phyloP scores from a whole-genome alignment of 2,113 vertebrate species.

The Sardina pilchardus region DNA sequence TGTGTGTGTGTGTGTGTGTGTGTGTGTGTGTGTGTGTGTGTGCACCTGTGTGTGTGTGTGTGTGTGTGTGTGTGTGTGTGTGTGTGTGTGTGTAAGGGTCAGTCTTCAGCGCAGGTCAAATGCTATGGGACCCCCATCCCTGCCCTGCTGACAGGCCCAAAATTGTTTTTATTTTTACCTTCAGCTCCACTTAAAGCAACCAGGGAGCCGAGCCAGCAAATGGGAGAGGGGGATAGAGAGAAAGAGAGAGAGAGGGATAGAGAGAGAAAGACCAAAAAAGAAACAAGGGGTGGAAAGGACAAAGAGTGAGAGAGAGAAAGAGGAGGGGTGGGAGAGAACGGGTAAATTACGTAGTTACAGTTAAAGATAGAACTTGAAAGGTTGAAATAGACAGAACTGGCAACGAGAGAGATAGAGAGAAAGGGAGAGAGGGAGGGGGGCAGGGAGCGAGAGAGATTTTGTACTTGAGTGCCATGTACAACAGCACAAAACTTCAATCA shows the following conservation, averaged over 20 bases:
- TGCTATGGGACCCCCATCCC: not conserved
- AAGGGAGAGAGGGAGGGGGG: not conserved
- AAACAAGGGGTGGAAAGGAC: not conserved
- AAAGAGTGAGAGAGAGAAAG: not conserved
- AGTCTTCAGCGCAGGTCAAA: too few species aligned
- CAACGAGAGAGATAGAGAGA: not conserved
- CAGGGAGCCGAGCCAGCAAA: not conserved
- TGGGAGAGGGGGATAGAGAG: not conserved
- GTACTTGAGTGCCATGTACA: too few species aligned
- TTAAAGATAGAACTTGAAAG: too few species aligned
- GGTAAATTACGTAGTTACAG: not conserved
- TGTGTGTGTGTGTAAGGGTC: not conserved
- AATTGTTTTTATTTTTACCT: slow-evolving; percentile 2
- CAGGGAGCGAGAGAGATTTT: too few species aligned
- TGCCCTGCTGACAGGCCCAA: not conserved
- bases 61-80: not conserved
- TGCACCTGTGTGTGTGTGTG: not conserved
- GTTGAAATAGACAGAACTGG: too few species aligned
- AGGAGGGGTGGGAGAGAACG: not conserved
- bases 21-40: not conserved
- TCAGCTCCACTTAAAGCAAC: not conserved
- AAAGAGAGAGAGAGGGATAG: not conserved
- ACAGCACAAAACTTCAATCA: too few species aligned
- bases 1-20: not conserved
- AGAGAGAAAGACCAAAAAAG: not conserved